These are phyloP conservation scores for Leptinotarsa juncta DNA, from an alignment of 2,888 invertebrate genomes.

Conservation along the genomic window DNA sequence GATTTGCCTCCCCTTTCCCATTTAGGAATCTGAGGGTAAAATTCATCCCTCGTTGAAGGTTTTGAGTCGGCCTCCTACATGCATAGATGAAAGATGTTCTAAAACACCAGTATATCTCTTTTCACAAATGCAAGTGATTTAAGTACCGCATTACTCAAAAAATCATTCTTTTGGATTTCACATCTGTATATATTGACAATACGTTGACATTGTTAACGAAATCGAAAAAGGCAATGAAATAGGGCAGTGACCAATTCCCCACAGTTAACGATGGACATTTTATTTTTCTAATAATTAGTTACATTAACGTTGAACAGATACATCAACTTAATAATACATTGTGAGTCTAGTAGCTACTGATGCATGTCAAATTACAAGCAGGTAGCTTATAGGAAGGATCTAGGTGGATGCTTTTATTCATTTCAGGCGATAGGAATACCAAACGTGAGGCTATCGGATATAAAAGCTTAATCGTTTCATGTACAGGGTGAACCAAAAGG, in stretches of 20 bases:
- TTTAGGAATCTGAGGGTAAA: no score
- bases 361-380: slow-evolving; percentile 7
- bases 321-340: slow-evolving; percentile 12
- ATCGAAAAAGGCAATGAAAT: neutral
- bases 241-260: neutral
- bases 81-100: no score
- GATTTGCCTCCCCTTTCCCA: no score
- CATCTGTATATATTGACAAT: neutral
- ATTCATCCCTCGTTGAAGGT: no score
- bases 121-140: no score
- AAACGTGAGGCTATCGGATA: neutral
- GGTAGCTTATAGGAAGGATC: neutral
- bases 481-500: neutral
- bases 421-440: neutral
- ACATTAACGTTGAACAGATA: slow-evolving; percentile 7
- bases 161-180: neutral
- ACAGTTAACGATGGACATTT: neutral
- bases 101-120: no score
- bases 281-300: neutral
- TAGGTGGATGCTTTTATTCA: neutral
- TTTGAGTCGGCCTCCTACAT: no score
- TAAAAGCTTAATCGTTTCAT: neutral
- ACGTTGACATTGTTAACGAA: neutral
- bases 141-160: no score
- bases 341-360: neutral